These are phyloP conservation scores for Rousettus leschenaultii DNA, from an alignment of 2,113 vertebrate species.

Conservation along the genomic window DNA sequence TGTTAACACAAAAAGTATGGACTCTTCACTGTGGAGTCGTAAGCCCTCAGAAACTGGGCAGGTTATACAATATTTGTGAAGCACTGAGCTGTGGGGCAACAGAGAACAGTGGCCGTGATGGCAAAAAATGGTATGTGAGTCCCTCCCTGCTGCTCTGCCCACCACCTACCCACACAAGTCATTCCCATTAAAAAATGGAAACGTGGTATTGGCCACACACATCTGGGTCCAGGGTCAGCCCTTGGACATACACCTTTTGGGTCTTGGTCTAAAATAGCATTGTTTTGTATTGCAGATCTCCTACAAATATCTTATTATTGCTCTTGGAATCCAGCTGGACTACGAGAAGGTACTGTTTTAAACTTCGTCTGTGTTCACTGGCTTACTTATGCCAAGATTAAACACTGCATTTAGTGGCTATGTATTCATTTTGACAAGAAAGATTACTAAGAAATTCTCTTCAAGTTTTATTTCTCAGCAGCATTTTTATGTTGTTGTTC, in stretches of 20 bases:
- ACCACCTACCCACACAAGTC: background rate
- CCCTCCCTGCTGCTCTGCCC: background rate
- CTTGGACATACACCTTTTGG: background rate
- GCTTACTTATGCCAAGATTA: background rate
- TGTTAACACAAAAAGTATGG: background rate
- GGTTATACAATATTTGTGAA: background rate
- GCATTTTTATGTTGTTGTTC: background rate
- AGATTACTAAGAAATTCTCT: background rate
- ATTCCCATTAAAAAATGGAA: background rate
- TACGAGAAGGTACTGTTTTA: conserved; percentile 90
- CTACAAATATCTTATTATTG: conserved; percentile 96
- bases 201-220: accelerated
- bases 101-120: background rate
- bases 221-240: background rate
- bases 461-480: conserved; percentile 8
- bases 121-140: accelerated
- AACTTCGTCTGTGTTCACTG: background rate
- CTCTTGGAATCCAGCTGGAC: conserved; percentile 93
- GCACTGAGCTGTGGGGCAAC: background rate
- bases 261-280: conserved; percentile 46
- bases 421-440: conserved; percentile 35
- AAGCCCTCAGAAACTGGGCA: background rate
- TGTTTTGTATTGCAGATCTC: conserved; percentile 85
- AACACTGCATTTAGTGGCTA: background rate
- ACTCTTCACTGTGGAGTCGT: background rate